Evolutionary conservation across 2,113 vertebrate species (phyloP).

Genomic region (Lucifuga dentata): DNA sequence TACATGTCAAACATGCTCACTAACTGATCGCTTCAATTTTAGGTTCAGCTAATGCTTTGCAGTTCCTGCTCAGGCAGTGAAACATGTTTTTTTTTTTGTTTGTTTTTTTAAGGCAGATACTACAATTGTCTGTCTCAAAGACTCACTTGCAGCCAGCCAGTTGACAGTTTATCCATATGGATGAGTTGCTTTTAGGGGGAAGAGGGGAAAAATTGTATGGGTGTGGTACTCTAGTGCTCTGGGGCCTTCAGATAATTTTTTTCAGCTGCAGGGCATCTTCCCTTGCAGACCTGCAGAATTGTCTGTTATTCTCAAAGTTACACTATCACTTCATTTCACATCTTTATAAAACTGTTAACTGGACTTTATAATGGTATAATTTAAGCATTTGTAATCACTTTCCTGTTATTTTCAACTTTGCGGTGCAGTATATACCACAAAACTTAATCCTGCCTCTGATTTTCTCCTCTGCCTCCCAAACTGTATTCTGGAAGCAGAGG

Average conservation of each 20-base stretch:
- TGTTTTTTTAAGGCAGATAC: slow-evolving; percentile 43
- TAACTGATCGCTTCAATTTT: slow-evolving; percentile 43
- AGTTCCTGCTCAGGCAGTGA: slow-evolving; percentile 27
- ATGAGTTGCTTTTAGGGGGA: slow-evolving; percentile 16
- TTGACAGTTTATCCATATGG: slow-evolving; percentile 19
- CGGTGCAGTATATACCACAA: not conserved
- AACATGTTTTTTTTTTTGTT: slow-evolving; percentile 54
- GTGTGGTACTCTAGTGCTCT: slow-evolving; percentile 37
- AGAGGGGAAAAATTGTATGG: slow-evolving; percentile 19
- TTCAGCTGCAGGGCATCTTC: slow-evolving; percentile 13
- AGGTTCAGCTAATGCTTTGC: slow-evolving; percentile 17
- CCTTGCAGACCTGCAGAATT: slow-evolving; percentile 18
- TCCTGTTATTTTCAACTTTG: slow-evolving; percentile 1
- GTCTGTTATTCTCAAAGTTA: slow-evolving; percentile 14
- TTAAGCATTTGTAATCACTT: no score
- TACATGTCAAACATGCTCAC: slow-evolving; percentile 53
- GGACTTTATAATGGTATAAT: no score
- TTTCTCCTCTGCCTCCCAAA: slow-evolving; percentile 18
- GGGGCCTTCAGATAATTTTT: slow-evolving; percentile 19
- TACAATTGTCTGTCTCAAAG: slow-evolving; percentile 23
- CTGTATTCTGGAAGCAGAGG: slow-evolving; percentile 30
- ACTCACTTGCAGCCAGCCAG: slow-evolving; percentile 22
- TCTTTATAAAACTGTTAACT: slow-evolving; percentile 20
- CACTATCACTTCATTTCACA: slow-evolving; percentile 40
- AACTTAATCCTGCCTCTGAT: not conserved